Evolutionary conservation across 2,797 vertebrate species (phyloP).

Genomic region (Sylvia borin): DNA sequence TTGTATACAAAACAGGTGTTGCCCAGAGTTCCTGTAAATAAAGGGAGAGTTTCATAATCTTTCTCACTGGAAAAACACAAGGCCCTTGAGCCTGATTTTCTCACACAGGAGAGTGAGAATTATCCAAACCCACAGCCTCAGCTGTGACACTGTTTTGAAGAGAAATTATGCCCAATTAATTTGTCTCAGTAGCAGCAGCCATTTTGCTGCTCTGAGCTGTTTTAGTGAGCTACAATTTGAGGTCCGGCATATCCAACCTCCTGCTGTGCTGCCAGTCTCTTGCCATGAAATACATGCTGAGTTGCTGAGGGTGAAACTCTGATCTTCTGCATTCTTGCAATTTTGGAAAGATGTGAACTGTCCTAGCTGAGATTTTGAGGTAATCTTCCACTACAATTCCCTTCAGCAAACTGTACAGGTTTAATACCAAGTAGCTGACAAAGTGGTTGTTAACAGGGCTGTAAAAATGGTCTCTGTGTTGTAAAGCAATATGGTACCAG

Average conservation of each 20-base stretch:
- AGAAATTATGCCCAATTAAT: accelerated
- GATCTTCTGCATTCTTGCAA: not conserved
- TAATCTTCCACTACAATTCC: not conserved
- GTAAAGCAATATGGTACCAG: not conserved
- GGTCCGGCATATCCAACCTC: not conserved
- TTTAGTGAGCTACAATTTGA: not conserved
- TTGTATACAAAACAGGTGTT: not conserved
- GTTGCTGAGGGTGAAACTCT: not conserved
- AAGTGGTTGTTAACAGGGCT: not conserved
- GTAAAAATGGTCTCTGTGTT: accelerated
- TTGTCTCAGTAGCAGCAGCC: not conserved
- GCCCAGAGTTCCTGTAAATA: not conserved
- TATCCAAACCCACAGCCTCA: not conserved
- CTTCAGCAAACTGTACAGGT: not conserved
- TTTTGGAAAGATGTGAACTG: not conserved
- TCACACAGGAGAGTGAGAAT: not conserved
- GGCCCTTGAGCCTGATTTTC: not conserved
- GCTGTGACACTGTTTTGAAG: not conserved
- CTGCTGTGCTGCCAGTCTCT: not conserved
- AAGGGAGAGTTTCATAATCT: not conserved
- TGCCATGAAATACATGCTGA: not conserved
- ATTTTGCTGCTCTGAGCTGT: not conserved
- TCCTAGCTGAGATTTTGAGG: not conserved
- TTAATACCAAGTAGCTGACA: not conserved
- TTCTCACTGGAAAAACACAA: not conserved